Evolutionary conservation across 2,888 invertebrate species (phyloP), one percentile per base, ranked within the genome.

Genomic region (Koerneria pararmatus): DNA sequence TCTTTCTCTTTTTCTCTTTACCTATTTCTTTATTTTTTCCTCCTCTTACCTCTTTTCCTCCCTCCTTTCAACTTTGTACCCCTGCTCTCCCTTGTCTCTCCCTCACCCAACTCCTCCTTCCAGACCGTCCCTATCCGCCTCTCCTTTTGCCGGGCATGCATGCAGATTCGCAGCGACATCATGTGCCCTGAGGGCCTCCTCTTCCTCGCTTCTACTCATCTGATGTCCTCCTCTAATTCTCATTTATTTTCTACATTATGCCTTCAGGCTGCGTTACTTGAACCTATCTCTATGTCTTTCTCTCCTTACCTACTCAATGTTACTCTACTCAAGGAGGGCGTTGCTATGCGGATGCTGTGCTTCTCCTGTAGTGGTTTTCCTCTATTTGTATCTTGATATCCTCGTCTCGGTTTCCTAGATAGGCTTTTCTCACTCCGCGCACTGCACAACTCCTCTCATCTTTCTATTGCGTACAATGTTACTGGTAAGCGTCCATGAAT

Each of bases 81-180:
- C 31, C 48, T 60, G 48, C 60, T 60, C 48, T 48, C 41, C 64
- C 65, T 56, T 59, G 57, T 60, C 59, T 66, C 66, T 60, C 69
- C 41, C 27, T 58, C 48, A 15, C 48, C 60, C 48, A 60, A n/a
- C n/a, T 60, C 31, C 41, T 60, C 41, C 48, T 31, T 31, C 48
- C 29, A 32, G 60, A 60, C 48, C 46, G 41, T 22, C 22, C 65
- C 48, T 51, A 35, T 58, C 62, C 69, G 68, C 65, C 67, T 65
- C 65, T 65, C 34, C 34, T 56, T 60, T 54, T 29, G 32, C 46
- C 15, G 29, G 3, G 29, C 46, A 22, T 48, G 35, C 57, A 15
- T 1, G 8, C 35, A 37, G 15, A 27, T 29, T 24, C 19, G 29
- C 24, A 35, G 32, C 58, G 11, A 35, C 19, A 34, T 27, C 22